phyloP scores from a whole-genome alignment of 2,113 vertebrate species.

The Gymnobelideus leadbeateri region DNA sequence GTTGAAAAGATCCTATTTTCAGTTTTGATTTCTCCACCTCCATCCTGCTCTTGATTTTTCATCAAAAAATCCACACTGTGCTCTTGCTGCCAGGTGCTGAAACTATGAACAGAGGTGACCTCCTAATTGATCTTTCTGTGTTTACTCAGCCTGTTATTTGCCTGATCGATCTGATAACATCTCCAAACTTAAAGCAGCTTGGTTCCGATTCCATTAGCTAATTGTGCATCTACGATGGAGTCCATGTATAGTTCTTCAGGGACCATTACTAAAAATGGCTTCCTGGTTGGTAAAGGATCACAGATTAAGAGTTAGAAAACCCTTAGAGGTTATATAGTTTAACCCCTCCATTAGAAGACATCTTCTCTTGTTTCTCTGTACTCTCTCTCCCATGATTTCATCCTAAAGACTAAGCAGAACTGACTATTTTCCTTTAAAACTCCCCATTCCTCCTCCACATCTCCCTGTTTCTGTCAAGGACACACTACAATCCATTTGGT shows the following conservation, averaged over 20 bases:
- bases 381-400: not conserved
- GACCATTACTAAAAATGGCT: not conserved
- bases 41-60: not conserved
- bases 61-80: conserved; percentile 18
- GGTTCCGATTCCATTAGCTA: conserved; percentile 29
- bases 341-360: not conserved
- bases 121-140: conserved; percentile 42
- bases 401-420: not conserved
- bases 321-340: not conserved
- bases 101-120: not conserved
- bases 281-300: not conserved
- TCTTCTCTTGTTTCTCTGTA: not conserved
- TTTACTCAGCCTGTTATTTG: not conserved
- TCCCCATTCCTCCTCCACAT: not conserved
- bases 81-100: not conserved
- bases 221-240: not conserved
- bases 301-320: not conserved
- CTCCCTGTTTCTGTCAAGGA: not conserved
- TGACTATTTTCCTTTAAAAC: not conserved
- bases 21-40: conserved; percentile 18
- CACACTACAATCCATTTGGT: not conserved
- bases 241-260: not conserved
- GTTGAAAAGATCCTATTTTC: conserved; percentile 56
- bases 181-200: conserved; percentile 1
- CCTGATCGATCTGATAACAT: not conserved